Percentiles rank a stretch among this genome's conserved stretches.
These are phyloP conservation scores for Torymus texanus DNA, from an alignment of 2,888 invertebrate species.

Conservation along the genomic window DNA sequence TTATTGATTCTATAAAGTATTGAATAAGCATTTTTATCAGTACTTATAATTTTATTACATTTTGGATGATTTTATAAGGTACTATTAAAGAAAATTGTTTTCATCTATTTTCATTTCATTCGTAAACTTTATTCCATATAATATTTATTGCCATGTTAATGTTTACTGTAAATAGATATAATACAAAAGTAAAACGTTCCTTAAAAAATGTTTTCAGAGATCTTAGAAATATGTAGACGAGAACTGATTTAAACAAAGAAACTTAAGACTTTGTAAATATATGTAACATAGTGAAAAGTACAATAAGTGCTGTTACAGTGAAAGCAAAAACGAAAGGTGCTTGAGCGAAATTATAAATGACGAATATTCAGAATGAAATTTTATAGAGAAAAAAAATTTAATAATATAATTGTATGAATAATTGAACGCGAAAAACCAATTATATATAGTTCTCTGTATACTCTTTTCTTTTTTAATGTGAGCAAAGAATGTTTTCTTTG, in stretches of 20 bases:
- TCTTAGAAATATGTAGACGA: conserved; percentile 51
- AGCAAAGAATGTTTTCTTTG: conserved; percentile 28
- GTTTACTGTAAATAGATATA: conserved; percentile 54
- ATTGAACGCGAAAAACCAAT: background rate
- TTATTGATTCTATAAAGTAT: background rate
- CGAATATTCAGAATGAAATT: conserved; percentile 24
- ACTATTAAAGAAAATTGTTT: conserved; percentile 9
- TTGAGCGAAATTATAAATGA: conserved; percentile 38
- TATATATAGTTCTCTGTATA: conserved; percentile 11
- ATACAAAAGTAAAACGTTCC: conserved; percentile 49
- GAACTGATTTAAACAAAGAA: conserved; percentile 67
- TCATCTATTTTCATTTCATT: conserved; percentile 39
- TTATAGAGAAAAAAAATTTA: conserved; percentile 16
- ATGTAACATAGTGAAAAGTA: conserved; percentile 69
- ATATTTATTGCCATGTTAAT: conserved; percentile 54
- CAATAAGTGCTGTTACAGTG: conserved; percentile 61
- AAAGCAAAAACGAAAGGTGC: conserved; percentile 49
- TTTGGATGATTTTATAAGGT: conserved; percentile 4
- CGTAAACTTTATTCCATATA: conserved; percentile 34
- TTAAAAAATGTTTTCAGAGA: conserved; percentile 48
- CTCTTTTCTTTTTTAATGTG: conserved; percentile 11
- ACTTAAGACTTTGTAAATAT: conserved; percentile 68
- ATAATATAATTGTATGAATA: conserved; percentile 15
- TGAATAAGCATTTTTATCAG: conserved; percentile 33
- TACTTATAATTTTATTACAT: conserved; percentile 35